These are phyloP conservation scores for Eustalomyia histrio DNA, from an alignment of 2,888 invertebrate species.

Conservation along the genomic window DNA sequence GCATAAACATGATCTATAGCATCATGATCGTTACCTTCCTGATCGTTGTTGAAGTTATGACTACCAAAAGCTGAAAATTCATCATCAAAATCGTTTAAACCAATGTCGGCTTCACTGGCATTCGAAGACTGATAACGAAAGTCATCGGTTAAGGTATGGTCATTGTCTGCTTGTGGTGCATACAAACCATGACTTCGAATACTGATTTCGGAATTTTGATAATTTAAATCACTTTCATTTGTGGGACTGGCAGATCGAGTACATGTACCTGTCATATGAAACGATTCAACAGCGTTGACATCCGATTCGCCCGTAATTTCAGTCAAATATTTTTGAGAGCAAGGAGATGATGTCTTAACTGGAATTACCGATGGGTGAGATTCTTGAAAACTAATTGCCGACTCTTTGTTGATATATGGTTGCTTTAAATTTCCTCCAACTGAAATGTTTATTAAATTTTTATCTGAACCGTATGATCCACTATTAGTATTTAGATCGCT, in stretches of 20 bases:
- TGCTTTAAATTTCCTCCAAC: conserved; percentile 5
- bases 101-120: conserved; percentile 77
- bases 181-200: conserved; percentile 84
- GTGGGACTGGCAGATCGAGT: conserved; percentile 77
- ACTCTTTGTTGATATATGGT: conserved; percentile 10
- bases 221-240: conserved; percentile 84
- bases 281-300: conserved; percentile 30
- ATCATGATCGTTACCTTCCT: conserved; percentile 51
- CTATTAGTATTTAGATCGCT: conserved; percentile 15
- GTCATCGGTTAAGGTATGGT: conserved; percentile 80
- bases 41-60: conserved; percentile 48
- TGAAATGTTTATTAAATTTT: conserved; percentile 19
- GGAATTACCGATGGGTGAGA: conserved; percentile 4
- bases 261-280: conserved; percentile 54
- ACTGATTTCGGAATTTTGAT: conserved; percentile 84
- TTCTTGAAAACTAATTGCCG: background rate
- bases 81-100: conserved; percentile 77
- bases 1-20: conserved; percentile 65
- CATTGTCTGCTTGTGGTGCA: conserved; percentile 82
- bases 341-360: conserved; percentile 14
- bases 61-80: conserved; percentile 70
- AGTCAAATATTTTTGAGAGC: conserved; percentile 35
- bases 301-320: conserved; percentile 12
- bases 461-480: conserved; percentile 45
- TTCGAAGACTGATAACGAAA: conserved; percentile 79